Evolutionary conservation across 2,113 vertebrate genomes (phyloP).

Genomic region (Alethe castanea): DNA sequence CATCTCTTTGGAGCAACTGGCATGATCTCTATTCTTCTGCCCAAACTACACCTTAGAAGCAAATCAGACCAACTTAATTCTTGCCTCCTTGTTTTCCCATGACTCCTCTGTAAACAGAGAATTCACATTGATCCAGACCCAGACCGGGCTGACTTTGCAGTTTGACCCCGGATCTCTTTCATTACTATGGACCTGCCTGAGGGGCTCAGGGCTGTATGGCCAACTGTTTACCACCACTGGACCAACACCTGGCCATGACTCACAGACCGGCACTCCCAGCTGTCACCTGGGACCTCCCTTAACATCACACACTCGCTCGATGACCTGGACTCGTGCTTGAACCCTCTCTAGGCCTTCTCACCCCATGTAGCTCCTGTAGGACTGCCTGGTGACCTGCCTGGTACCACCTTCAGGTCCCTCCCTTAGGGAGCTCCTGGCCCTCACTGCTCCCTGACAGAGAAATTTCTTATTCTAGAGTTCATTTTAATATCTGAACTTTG

Average conservation of each 20-base stretch:
- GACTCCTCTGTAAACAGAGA: neutral
- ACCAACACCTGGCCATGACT: neutral
- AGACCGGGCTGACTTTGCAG: neutral
- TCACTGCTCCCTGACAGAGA: neutral
- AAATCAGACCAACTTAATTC: neutral
- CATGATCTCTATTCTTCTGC: neutral
- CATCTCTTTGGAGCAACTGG: neutral
- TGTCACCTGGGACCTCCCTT: neutral
- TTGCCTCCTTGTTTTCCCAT: neutral
- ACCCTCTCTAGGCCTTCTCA: neutral
- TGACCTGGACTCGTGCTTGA: neutral
- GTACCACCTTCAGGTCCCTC: neutral
- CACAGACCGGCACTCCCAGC: neutral
- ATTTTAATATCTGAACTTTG: neutral
- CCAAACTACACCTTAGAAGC: neutral
- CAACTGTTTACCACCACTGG: neutral
- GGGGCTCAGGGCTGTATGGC: fast-evolving
- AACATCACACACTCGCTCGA: neutral
- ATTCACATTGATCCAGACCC: neutral
- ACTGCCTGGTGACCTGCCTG: neutral
- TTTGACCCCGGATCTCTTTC: neutral
- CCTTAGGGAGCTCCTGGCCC: neutral
- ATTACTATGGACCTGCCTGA: neutral
- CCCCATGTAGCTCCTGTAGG: neutral
- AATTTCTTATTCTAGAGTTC: neutral